These are phyloP conservation scores for Vireo altiloquus DNA, from an alignment of 2,113 vertebrate species.

Conservation along the genomic window DNA sequence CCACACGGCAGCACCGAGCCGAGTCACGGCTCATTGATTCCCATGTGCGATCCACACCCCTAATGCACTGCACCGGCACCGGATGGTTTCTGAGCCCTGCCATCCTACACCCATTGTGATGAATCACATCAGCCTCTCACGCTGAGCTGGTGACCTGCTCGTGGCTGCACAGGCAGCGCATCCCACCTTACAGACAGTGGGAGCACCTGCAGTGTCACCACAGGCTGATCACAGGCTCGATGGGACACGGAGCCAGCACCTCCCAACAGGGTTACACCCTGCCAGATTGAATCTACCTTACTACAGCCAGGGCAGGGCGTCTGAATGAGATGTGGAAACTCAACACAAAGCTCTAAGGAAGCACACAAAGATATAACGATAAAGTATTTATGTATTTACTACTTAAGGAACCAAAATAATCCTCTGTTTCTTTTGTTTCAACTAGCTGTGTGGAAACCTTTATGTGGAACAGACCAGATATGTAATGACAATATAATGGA, in stretches of 20 bases:
- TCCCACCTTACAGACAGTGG: not conserved
- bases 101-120: not conserved
- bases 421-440: not conserved
- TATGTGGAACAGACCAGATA: not conserved
- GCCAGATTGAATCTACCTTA: not conserved
- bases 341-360: not conserved
- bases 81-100: not conserved
- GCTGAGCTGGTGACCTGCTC: not conserved
- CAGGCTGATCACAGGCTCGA: accelerated
- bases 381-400: not conserved
- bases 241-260: not conserved
- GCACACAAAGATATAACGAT: accelerated
- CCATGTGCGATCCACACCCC: not conserved
- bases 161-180: not conserved
- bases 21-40: not conserved
- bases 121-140: not conserved
- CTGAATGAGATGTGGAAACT: accelerated
- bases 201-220: not conserved
- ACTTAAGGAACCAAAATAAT: not conserved
- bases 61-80: not conserved
- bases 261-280: accelerated
- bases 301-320: not conserved
- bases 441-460: not conserved
- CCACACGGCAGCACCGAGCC: not conserved
- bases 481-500: not conserved